Evolutionary conservation across 2,888 invertebrate species (phyloP).

Genomic region (Cylloceria caligata): DNA sequence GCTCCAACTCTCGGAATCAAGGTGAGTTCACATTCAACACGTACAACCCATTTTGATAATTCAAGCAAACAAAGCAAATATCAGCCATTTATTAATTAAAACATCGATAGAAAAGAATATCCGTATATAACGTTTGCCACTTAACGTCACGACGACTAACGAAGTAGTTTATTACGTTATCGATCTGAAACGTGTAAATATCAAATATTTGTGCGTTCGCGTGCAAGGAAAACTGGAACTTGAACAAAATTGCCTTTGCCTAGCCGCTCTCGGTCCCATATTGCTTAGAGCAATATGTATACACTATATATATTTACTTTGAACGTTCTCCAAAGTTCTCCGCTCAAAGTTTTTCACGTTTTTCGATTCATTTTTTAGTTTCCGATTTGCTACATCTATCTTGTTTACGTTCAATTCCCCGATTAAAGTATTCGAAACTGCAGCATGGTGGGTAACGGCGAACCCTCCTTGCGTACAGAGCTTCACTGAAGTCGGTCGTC

Average conservation of each 20-base stretch:
- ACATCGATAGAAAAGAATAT: constrained; percentile 29
- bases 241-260: constrained; percentile 34
- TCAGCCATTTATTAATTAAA: background rate
- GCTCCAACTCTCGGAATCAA: constrained; percentile 83
- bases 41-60: constrained; percentile 1
- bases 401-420: constrained; percentile 67
- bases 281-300: background rate
- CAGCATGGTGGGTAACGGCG: constrained; percentile 9
- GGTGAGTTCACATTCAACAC: constrained; percentile 75
- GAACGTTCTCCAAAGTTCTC: background rate
- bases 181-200: constrained; percentile 57
- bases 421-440: constrained; percentile 65
- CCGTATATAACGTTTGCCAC: constrained; percentile 38
- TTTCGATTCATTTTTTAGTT: constrained; percentile 11
- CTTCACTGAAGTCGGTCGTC: constrained; percentile 42
- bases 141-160: constrained; percentile 51
- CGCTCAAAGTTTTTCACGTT: background rate
- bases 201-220: constrained; percentile 50
- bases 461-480: constrained; percentile 19
- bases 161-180: constrained; percentile 59
- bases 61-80: background rate
- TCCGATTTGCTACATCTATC: background rate
- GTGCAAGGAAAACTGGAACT: constrained; percentile 16
- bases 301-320: constrained; percentile 5
- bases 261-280: constrained; percentile 1